Evolutionary conservation across 2,888 invertebrate species (phyloP).

Genomic region (Hirtodrosophila duncani): DNA sequence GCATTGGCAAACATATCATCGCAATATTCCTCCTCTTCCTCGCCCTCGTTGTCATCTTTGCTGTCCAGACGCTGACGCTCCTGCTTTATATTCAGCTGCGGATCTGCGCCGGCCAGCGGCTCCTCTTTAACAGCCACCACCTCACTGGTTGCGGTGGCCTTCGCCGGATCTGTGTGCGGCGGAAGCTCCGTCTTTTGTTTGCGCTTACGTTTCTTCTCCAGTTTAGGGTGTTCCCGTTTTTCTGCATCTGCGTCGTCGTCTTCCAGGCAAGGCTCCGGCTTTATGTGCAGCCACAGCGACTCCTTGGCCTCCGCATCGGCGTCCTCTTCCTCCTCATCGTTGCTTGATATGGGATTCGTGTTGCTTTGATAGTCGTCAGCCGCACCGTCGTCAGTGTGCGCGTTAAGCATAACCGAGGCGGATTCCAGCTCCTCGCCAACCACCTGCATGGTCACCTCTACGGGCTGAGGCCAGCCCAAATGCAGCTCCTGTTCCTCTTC

Average conservation of each 20-base stretch:
- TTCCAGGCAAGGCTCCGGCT: slow-evolving; percentile 46
- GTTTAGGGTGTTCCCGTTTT: slow-evolving; percentile 21
- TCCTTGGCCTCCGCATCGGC: slow-evolving; percentile 45
- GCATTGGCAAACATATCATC: slow-evolving; percentile 13
- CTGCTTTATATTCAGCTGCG: slow-evolving; percentile 40
- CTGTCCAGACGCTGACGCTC: slow-evolving; percentile 31
- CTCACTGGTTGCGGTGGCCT: slow-evolving; percentile 2
- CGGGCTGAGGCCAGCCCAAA: slow-evolving; percentile 12
- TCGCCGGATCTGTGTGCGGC: not conserved
- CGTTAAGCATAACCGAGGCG: slow-evolving; percentile 46
- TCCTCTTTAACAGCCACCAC: slow-evolving; percentile 30
- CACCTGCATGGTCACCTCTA: slow-evolving; percentile 37
- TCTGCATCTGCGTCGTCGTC: no score
- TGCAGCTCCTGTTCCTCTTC: slow-evolving; percentile 6
- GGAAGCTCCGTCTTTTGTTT: slow-evolving; percentile 10
- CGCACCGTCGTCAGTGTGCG: slow-evolving; percentile 27
- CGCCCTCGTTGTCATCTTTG: slow-evolving; percentile 20
- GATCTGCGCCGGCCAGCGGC: slow-evolving; percentile 28
- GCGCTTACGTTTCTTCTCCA: slow-evolving; percentile 21
- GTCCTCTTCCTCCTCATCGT: slow-evolving; percentile 60
- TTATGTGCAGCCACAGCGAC: slow-evolving; percentile 54
- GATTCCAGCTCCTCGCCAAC: slow-evolving; percentile 50
- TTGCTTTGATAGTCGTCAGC: slow-evolving; percentile 47
- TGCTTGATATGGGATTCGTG: slow-evolving; percentile 73
- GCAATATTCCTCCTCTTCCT: slow-evolving; percentile 6